Evolutionary conservation across 2,797 vertebrate genomes (phyloP), one percentile per base, ranked within the genome.

Genomic region (Gymnodraco acuticeps): DNA sequence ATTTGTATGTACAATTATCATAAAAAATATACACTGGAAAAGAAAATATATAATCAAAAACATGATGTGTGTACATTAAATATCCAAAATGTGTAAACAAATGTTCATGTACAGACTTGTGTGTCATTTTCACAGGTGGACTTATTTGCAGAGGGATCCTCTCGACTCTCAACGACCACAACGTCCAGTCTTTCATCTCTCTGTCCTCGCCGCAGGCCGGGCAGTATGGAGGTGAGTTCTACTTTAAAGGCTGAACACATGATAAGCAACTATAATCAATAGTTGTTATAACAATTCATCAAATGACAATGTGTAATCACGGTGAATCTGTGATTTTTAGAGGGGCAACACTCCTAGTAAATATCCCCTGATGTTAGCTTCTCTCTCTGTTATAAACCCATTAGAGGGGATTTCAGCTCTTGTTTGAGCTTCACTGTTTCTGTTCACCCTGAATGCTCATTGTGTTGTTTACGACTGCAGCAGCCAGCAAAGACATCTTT

Each of bases 191-290:
- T 3, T 97, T 98, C 87, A 97, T 98, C 83, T 97, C 97, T 14
- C 93, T 98, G 71, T 97, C 97, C 1, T 95, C 97, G 1, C 97
- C 97, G 45, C 96, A 96, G 90, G 96, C 96, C 20, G 97, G 97
- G 0, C 97, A 98, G 50, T 98, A 97, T 16, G 97, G 97, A 93
- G 97, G 97, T 98, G 60, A 82, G 95, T 86, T 54, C 45, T 3
- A 15, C 20, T 55, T 47, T 1, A 27, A 46, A 70, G 27, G 1
- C 45, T 61, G 11, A 61, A 51, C 0, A 54, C 1, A 6, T 9
- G 0, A n/a, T 19, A 56, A 59, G 17, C 38, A 3, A 13, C 6
- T 43, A 1, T 17, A 59, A 31, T 56, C 1, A 4, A 2, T 17
- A 43, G 50, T 52, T 52, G 6, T 31, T 0, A 15, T 46, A 12